phyloP scores from a whole-genome alignment of 2,797 vertebrate species.

The Salmo trutta region DNA sequence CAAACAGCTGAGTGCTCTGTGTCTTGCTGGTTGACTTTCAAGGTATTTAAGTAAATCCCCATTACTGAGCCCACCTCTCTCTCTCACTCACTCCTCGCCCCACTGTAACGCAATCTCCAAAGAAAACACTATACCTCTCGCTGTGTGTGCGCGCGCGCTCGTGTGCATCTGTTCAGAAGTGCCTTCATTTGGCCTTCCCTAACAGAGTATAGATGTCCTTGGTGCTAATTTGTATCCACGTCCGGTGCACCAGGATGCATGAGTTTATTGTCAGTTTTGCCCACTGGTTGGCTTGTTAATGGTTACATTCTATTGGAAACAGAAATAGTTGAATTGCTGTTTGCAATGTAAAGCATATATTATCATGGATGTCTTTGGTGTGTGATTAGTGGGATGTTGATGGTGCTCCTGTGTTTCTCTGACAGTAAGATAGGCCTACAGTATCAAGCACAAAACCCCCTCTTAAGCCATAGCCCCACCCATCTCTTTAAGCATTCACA shows the following conservation, averaged over 20 bases:
- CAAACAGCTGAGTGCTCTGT: neutral
- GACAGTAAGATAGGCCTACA: too few relatives aligned
- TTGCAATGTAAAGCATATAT: too few relatives aligned
- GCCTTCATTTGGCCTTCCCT: neutral
- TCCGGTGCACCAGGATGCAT: neutral
- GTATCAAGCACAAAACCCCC: neutral
- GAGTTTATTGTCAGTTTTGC: neutral
- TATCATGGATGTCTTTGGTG: too few relatives aligned
- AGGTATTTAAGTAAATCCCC: neutral
- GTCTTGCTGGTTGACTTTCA: neutral
- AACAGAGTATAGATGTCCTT: neutral
- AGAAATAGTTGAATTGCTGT: too few relatives aligned
- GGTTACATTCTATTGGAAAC: too few relatives aligned
- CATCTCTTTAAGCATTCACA: too few relatives aligned
- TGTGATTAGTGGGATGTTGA: too few relatives aligned
- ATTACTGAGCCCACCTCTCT: conserved; percentile 2
- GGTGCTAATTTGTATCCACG: neutral
- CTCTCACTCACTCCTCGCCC: neutral
- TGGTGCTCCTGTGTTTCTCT: too few relatives aligned
- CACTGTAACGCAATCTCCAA: too few relatives aligned
- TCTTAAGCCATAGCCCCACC: neutral
- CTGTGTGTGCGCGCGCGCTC: neutral
- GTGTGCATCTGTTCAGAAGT: neutral
- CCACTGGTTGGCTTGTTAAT: too few relatives aligned
- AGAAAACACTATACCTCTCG: neutral